phyloP scores from a whole-genome alignment of 1,140 invertebrate species.

The Cotesia glomerata region DNA sequence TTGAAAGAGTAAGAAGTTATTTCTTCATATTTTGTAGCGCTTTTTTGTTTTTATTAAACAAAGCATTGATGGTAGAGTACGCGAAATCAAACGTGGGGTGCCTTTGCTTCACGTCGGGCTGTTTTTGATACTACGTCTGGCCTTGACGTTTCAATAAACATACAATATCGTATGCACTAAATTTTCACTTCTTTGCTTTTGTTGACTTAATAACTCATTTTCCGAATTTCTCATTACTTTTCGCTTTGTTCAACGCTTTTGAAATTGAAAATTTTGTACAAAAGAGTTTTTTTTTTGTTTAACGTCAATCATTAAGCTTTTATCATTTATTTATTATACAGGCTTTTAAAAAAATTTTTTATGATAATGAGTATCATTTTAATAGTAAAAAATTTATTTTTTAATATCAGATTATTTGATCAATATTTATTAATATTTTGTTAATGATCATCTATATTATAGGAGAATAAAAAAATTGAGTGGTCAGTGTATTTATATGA shows the following conservation, averaged over 20 bases:
- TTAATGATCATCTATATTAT: no score
- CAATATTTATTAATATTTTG: no score
- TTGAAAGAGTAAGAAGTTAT: background rate
- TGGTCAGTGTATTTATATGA: no score
- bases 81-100: conserved; percentile 29
- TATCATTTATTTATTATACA: no score
- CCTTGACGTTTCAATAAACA: conserved; percentile 46
- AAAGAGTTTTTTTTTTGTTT: no score
- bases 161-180: conserved; percentile 12
- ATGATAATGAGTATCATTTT: no score
- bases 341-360: no score
- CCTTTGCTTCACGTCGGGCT: conserved; percentile 31
- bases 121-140: conserved; percentile 49
- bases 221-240: background rate
- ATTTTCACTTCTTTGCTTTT: background rate
- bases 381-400: no score
- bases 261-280: no score
- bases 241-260: background rate
- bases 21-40: background rate
- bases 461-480: no score
- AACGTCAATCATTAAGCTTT: no score
- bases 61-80: conserved; percentile 2
- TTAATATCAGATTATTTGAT: no score
- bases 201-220: background rate
- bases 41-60: background rate